phyloP scores from a whole-genome alignment of 2,113 vertebrate genomes.

The Recurvirostra avosetta region DNA sequence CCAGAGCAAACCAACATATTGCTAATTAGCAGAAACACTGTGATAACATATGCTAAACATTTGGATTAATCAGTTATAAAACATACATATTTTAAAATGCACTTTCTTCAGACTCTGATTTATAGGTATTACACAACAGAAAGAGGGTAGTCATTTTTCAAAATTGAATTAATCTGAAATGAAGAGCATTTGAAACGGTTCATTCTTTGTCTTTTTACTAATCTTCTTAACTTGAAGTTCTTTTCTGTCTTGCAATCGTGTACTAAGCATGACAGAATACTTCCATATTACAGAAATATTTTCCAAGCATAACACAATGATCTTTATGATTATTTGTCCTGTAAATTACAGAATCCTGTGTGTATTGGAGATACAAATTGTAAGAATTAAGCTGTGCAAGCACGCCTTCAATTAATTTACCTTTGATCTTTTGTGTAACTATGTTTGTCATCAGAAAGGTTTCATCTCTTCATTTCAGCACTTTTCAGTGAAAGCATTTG shows the following conservation, averaged over 20 bases:
- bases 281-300: background rate
- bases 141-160: background rate
- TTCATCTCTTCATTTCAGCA: background rate
- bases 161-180: background rate
- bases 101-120: background rate
- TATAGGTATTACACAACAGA: background rate
- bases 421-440: background rate
- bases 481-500: background rate
- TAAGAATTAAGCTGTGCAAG: background rate
- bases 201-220: background rate
- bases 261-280: background rate
- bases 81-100: background rate
- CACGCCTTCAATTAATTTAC: background rate
- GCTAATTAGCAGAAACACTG: background rate
- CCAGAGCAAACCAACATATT: background rate
- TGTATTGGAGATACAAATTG: background rate
- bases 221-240: background rate
- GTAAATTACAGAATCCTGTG: background rate
- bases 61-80: background rate
- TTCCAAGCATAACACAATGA: background rate
- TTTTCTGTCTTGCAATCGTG: background rate
- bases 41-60: background rate
- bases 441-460: background rate
- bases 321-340: background rate
- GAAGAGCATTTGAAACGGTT: background rate